phyloP scores from a whole-genome alignment of 1,140 invertebrate genomes.

The Reticulitermes speratus region DNA sequence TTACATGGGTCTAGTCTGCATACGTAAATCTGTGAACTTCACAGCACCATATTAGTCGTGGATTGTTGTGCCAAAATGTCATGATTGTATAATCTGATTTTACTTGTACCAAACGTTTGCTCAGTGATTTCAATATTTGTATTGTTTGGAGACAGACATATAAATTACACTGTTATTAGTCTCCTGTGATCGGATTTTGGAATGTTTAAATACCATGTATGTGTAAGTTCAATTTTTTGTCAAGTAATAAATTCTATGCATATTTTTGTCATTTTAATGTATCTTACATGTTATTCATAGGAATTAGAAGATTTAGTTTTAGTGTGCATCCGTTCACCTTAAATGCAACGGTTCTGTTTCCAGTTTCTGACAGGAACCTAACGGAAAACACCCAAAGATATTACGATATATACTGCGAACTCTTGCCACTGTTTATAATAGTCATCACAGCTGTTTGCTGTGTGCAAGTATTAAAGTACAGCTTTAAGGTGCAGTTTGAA shows the following conservation, averaged over 20 bases:
- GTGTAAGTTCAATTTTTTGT: background rate
- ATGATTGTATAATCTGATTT: background rate
- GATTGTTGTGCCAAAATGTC: conserved; percentile 8
- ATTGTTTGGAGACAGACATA: background rate
- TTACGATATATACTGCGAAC: no score
- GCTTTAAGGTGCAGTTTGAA: no score
- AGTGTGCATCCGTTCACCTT: no score
- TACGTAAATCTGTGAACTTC: background rate
- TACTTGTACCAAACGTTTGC: background rate
- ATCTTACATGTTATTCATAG: no score
- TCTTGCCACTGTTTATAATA: no score
- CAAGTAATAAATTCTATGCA: background rate
- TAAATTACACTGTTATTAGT: background rate
- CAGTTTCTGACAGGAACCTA: no score
- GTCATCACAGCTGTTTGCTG: no score
- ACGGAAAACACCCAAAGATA: no score
- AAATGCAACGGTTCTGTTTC: no score
- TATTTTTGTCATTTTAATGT: no score
- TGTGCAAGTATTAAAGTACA: no score
- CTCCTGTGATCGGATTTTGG: background rate
- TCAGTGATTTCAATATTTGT: background rate
- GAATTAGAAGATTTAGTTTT: no score
- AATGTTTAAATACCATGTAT: background rate
- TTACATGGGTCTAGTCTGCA: background rate
- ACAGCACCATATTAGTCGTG: background rate